phyloP scores from a whole-genome alignment of 1,140 invertebrate genomes.

The Brachionus koreanus region DNA sequence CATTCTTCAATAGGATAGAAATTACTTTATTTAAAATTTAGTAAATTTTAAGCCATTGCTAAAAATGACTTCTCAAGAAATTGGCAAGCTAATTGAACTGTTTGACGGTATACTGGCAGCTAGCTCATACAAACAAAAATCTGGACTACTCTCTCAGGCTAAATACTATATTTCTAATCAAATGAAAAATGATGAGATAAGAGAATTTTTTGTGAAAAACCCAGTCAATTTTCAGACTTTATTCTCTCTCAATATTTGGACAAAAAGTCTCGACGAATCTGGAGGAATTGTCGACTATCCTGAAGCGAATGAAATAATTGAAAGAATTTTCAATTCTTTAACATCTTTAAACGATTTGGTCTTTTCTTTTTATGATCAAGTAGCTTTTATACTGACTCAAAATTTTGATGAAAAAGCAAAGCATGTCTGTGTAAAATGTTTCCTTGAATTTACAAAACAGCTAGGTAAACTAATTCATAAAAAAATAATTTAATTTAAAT shows the following conservation, averaged over 20 bases:
- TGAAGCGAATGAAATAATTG: slow-evolving; percentile 13
- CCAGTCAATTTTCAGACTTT: not conserved
- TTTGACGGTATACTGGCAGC: not conserved
- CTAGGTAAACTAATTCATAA: not conserved
- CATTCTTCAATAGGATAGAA: not conserved
- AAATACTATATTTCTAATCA: slow-evolving; percentile 8
- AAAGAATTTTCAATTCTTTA: slow-evolving; percentile 18
- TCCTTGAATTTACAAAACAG: not conserved
- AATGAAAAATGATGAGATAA: slow-evolving; percentile 1
- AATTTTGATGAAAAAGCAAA: slow-evolving; percentile 16
- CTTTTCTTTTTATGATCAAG: not conserved
- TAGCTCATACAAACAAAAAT: slow-evolving; percentile 12
- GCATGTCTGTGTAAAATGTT: not conserved
- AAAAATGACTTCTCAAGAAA: not conserved
- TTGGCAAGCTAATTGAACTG: not conserved
- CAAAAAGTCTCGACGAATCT: not conserved
- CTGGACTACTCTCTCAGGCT: not conserved
- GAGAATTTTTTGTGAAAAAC: not conserved
- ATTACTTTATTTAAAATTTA: not conserved
- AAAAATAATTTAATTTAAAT: not conserved
- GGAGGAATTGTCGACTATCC: slow-evolving; percentile 4
- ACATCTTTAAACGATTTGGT: slow-evolving; percentile 10
- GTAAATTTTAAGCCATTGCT: not conserved
- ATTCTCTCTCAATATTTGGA: slow-evolving; percentile 1
- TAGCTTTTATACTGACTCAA: slow-evolving; percentile 24